These are phyloP conservation scores for Hapalemur alaotrensis DNA, from an alignment of 2,797 vertebrate species.

Conservation along the genomic window DNA sequence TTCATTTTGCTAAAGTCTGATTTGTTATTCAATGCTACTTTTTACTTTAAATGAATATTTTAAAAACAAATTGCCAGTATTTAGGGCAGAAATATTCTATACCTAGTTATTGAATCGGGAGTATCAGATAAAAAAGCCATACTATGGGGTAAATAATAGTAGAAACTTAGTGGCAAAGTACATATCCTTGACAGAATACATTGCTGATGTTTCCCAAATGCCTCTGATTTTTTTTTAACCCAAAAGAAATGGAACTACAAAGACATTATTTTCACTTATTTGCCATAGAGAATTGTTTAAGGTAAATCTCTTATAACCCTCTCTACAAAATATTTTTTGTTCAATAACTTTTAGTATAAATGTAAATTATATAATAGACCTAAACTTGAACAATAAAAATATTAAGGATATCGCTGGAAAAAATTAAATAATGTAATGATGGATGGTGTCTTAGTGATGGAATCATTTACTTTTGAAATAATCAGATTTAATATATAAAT, in stretches of 20 bases:
- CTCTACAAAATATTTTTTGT: background rate
- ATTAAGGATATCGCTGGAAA: background rate
- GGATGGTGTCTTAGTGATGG: background rate
- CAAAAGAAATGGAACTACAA: conserved; percentile 16
- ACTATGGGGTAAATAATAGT: background rate
- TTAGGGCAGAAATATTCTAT: background rate
- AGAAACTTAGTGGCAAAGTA: conserved; percentile 11
- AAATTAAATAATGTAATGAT: background rate
- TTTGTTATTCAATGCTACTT: background rate
- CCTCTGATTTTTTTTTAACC: background rate
- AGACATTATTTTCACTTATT: conserved; percentile 7
- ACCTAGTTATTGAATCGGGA: background rate
- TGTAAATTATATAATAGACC: background rate
- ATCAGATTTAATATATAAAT: background rate
- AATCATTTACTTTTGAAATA: conserved; percentile 5
- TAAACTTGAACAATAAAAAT: conserved; percentile 41
- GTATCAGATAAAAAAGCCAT: background rate
- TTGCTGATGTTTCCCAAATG: background rate
- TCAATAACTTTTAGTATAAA: conserved; percentile 43
- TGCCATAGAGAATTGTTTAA: background rate
- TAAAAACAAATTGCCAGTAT: background rate
- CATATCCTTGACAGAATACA: background rate
- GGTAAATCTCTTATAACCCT: background rate
- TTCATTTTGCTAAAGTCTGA: background rate
- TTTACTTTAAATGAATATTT: conserved; percentile 42